Conservation (phyloP, 2,888 invertebrate genomes). For the Cryptus viduatorius region DNA sequence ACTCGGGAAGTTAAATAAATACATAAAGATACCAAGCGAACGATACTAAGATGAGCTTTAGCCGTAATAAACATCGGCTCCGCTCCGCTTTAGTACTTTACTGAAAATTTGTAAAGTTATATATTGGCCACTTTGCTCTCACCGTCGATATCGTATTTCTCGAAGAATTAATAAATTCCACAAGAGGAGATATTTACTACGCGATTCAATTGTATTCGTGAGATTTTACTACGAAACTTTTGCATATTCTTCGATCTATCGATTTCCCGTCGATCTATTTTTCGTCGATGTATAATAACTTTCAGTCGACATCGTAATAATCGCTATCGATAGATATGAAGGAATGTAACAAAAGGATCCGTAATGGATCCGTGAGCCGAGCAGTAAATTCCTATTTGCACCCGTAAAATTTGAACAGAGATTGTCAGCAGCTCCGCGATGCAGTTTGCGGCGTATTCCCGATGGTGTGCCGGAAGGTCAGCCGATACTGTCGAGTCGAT, state of each 20-base stretch:
- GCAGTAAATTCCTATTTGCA: constrained; percentile 16
- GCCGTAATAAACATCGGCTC: too few relatives aligned
- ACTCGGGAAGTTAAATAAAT: too few relatives aligned
- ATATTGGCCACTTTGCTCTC: too few relatives aligned
- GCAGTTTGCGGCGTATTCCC: constrained; percentile 4
- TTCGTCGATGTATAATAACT: constrained; percentile 31
- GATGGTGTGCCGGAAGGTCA: background rate
- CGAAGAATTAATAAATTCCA: background rate
- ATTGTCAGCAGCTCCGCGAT: background rate
- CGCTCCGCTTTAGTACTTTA: too few relatives aligned
- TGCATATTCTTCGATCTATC: constrained; percentile 2
- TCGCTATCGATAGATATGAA: background rate
- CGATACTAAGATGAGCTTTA: too few relatives aligned
- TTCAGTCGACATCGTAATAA: background rate
- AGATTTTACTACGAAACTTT: constrained; percentile 1
- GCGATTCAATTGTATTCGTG: background rate
- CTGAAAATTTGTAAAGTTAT: too few relatives aligned
- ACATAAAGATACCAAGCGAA: too few relatives aligned
- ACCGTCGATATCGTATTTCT: background rate
- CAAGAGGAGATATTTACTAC: background rate
- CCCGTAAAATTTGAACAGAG: background rate
- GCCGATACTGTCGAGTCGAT: background rate
- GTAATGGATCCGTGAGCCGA: background rate
- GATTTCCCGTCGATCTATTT: background rate
- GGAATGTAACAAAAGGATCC: background rate